Evolutionary conservation across 2,888 invertebrate species (phyloP).

Genomic region (Phymatocera aterrima): DNA sequence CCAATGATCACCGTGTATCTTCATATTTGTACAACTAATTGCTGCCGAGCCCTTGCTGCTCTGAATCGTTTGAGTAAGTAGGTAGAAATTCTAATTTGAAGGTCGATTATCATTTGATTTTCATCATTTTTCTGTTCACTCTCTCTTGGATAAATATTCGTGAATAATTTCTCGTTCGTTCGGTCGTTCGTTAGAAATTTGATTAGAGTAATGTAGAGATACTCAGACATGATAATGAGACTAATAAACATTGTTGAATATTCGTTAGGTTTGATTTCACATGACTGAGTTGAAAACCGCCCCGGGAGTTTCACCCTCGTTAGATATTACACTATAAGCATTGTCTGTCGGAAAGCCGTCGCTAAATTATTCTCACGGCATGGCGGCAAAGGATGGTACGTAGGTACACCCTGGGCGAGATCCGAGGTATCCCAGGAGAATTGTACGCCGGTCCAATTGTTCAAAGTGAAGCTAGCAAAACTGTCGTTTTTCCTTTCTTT

Average conservation of each 20-base stretch:
- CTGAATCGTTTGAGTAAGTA: too few species aligned
- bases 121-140: too few species aligned
- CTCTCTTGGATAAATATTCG: too few species aligned
- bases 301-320: not conserved
- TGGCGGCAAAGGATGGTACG: not conserved
- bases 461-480: not conserved
- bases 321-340: constrained; percentile 1
- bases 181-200: too few species aligned
- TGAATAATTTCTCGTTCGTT: too few species aligned
- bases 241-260: not conserved
- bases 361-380: constrained; percentile 21
- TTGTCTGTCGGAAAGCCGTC: constrained; percentile 10
- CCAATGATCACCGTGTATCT: too few species aligned
- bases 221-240: too few species aligned
- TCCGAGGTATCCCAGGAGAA: not conserved
- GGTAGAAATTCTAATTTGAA: too few species aligned
- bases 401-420: not conserved
- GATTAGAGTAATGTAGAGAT: too few species aligned
- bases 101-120: too few species aligned
- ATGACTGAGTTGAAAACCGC: not conserved
- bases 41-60: too few species aligned
- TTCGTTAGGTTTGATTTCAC: not conserved
- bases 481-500: not conserved
- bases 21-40: too few species aligned
- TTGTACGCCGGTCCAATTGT: not conserved